Percentiles rank a stretch among this genome's conserved stretches.
Evolutionary conservation across 2,888 invertebrate species (phyloP).

Genomic region (Opisthograptis luteolata): DNA sequence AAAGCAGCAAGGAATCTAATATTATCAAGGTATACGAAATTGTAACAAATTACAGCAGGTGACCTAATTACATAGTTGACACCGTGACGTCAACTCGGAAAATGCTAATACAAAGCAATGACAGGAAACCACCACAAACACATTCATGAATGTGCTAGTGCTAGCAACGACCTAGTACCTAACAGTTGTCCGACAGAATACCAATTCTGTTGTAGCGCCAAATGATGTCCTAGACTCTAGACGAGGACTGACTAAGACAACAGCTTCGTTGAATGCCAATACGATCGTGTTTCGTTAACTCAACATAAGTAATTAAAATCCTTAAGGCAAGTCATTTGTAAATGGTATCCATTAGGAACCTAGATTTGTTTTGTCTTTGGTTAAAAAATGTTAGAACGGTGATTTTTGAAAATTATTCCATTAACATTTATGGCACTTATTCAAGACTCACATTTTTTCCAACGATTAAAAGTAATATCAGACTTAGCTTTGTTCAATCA

Average conservation of each 20-base stretch:
- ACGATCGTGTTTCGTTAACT: not conserved
- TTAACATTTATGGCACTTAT: no score
- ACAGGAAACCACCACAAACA: slow-evolving; percentile 21
- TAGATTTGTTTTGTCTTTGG: no score
- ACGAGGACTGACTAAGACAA: slow-evolving; percentile 13
- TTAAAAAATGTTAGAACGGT: no score
- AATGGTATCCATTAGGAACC: no score
- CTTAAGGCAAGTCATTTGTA: not conserved
- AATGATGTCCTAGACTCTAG: slow-evolving; percentile 21
- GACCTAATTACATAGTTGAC: slow-evolving; percentile 3
- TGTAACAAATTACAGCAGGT: not conserved
- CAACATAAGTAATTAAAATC: not conserved
- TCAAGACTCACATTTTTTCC: no score
- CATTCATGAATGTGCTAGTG: slow-evolving; percentile 25
- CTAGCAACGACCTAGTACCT: slow-evolving; percentile 27
- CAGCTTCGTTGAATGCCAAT: slow-evolving; percentile 18
- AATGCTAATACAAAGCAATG: slow-evolving; percentile 4
- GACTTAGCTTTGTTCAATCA: no score
- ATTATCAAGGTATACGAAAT: not conserved
- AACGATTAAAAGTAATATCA: no score
- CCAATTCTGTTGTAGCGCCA: slow-evolving; percentile 12
- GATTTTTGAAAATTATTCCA: no score
- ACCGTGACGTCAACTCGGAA: slow-evolving; percentile 7
- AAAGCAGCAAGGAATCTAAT: no score
- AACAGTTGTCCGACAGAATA: slow-evolving; percentile 28